Evolutionary conservation across 35 echinoderm and acorn worm genomes (phyloP).

Genomic region (Lytechinus pictus): DNA sequence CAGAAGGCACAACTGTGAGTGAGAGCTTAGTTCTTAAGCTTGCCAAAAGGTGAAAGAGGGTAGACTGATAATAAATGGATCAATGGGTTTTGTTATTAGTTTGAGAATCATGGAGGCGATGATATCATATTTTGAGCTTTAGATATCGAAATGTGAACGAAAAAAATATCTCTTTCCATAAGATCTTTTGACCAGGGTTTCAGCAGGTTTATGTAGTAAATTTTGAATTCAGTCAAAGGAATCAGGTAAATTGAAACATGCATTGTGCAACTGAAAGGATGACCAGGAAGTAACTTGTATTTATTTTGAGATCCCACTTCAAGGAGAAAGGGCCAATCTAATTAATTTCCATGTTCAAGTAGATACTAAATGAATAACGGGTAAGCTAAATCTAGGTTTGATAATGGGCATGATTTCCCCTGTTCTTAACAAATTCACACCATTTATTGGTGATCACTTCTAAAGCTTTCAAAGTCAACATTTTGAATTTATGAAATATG

Average conservation of each 20-base stretch:
- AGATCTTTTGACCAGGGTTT: neutral
- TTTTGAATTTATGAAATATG: neutral
- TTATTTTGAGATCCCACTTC: no score
- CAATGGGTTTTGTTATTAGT: neutral
- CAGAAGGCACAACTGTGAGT: slow-evolving; percentile 21
- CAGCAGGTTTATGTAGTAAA: neutral
- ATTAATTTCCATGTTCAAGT: no score
- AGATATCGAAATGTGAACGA: neutral
- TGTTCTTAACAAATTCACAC: neutral
- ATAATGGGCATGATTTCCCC: neutral
- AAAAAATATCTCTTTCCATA: neutral
- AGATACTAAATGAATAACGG: neutral
- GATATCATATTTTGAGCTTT: neutral
- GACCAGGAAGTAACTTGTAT: no score
- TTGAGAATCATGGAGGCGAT: neutral
- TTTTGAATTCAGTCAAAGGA: neutral
- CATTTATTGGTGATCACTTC: neutral
- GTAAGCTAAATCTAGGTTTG: neutral
- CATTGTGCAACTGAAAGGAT: no score
- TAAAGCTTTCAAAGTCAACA: neutral
- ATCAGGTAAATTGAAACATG: no score
- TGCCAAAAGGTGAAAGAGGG: slow-evolving; percentile 71
- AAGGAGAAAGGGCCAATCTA: no score
- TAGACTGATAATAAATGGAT: neutral
- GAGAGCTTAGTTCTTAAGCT: slow-evolving; percentile 62